phyloP scores from a whole-genome alignment of 2,888 invertebrate species.

The Parnassius mnemosyne region DNA sequence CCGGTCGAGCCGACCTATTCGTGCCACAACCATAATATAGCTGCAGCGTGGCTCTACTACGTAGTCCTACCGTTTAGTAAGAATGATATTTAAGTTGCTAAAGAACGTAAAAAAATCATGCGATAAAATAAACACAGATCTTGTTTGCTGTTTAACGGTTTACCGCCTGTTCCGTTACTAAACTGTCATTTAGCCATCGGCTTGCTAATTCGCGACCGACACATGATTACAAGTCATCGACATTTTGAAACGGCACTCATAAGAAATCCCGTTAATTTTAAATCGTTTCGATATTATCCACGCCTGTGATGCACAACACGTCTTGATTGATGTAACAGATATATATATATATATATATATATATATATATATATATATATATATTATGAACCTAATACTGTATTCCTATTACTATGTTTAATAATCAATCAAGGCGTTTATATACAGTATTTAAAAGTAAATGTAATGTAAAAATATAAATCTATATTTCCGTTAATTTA shows the following conservation, averaged over 20 bases:
- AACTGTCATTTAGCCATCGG: constrained; percentile 16
- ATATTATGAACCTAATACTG: neutral
- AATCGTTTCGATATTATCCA: constrained; percentile 15
- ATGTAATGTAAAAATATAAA: too few species aligned
- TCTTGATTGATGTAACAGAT: constrained; percentile 7
- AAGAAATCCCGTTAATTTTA: constrained; percentile 45
- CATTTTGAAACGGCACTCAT: constrained; percentile 34
- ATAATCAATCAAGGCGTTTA: too few species aligned
- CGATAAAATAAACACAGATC: neutral
- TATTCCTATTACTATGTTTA: neutral
- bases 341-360: too few species aligned
- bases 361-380: too few species aligned
- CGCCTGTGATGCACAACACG: constrained; percentile 6
- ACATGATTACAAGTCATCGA: constrained; percentile 31
- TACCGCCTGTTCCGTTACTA: constrained; percentile 13
- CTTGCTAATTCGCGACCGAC: constrained; percentile 15
- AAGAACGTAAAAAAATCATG: neutral
- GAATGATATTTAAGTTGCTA: constrained; percentile 1
- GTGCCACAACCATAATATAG: too few species aligned
- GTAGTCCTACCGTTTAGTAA: too few species aligned
- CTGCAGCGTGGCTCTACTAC: too few species aligned
- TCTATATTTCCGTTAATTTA: too few species aligned
- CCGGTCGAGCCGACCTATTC: too few species aligned
- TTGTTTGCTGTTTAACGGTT: constrained; percentile 7
- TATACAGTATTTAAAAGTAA: too few species aligned